These are phyloP conservation scores for Macrobrachium rosenbergii DNA, from an alignment of 1,140 invertebrate genomes.

Conservation along the genomic window DNA sequence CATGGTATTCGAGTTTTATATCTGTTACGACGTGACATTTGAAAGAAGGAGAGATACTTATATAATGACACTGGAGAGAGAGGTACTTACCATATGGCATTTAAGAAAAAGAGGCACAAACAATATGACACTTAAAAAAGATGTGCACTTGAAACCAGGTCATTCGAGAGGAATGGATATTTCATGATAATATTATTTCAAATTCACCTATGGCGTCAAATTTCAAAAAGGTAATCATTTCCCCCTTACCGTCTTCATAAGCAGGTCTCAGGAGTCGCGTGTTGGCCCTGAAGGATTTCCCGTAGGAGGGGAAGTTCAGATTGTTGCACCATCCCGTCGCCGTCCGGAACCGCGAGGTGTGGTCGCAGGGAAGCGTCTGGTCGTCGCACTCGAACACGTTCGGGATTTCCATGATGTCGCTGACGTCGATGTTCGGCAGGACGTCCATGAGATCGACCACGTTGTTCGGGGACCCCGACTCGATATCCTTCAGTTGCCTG, in stretches of 20 bases:
- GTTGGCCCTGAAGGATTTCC: conserved; percentile 73
- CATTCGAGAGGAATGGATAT: too few relatives aligned
- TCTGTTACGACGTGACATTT: too few relatives aligned
- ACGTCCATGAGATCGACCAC: conserved; percentile 71
- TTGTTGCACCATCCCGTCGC: conserved; percentile 78
- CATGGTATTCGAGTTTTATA: too few relatives aligned
- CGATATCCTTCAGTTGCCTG: conserved; percentile 70
- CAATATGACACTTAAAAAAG: too few relatives aligned
- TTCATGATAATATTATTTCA: too few relatives aligned
- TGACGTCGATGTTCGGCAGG: conserved; percentile 72
- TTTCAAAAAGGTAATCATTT: conserved; percentile 28
- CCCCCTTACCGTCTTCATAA: conserved; percentile 74
- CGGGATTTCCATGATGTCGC: conserved; percentile 71
- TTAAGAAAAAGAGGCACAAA: too few relatives aligned
- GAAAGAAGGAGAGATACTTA: too few relatives aligned
- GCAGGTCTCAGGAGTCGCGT: conserved; percentile 72
- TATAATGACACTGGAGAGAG: too few relatives aligned
- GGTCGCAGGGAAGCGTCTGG: conserved; percentile 75
- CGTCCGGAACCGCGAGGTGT: conserved; percentile 74
- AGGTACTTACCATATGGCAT: too few relatives aligned
- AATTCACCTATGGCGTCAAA: neutral
- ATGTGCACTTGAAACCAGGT: too few relatives aligned
- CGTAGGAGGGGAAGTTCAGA: conserved; percentile 72
- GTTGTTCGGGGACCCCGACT: conserved; percentile 68
- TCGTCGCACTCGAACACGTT: conserved; percentile 73